Evolutionary conservation across 2,797 vertebrate species (phyloP).

Genomic region (Pteropus rufus): DNA sequence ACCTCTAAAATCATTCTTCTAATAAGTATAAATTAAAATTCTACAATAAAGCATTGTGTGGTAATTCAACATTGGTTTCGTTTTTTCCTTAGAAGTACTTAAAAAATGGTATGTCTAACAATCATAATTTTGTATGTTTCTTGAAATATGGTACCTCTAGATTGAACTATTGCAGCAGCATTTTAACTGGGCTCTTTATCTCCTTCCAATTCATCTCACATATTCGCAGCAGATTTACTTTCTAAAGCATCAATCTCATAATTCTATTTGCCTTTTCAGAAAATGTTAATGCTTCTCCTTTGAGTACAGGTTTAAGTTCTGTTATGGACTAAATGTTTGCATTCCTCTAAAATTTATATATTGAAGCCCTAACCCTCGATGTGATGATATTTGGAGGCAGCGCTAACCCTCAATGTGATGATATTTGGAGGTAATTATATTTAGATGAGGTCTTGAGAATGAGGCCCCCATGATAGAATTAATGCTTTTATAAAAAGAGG

Average conservation of each 20-base stretch:
- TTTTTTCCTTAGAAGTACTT: not conserved
- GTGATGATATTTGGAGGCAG: not conserved
- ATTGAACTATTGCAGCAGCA: not conserved
- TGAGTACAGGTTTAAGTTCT: not conserved
- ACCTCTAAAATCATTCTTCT: not conserved
- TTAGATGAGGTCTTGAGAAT: not conserved
- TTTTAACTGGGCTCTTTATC: not conserved
- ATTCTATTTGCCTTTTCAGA: not conserved
- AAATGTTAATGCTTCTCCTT: not conserved
- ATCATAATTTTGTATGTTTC: not conserved
- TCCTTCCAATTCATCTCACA: not conserved
- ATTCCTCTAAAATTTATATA: not conserved
- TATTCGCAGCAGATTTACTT: not conserved
- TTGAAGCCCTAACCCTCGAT: not conserved
- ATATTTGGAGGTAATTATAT: not conserved
- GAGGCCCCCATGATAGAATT: not conserved
- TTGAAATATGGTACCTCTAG: not conserved
- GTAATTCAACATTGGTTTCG: not conserved
- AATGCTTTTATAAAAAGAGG: not conserved
- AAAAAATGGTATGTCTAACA: not conserved
- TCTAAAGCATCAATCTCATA: not conserved
- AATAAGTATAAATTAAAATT: conserved; percentile 12
- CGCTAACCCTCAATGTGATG: not conserved
- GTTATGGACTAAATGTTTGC: not conserved
- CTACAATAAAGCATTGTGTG: not conserved